Evolutionary conservation across 2,797 vertebrate genomes (phyloP).

Genomic region (Coreius guichenoti): DNA sequence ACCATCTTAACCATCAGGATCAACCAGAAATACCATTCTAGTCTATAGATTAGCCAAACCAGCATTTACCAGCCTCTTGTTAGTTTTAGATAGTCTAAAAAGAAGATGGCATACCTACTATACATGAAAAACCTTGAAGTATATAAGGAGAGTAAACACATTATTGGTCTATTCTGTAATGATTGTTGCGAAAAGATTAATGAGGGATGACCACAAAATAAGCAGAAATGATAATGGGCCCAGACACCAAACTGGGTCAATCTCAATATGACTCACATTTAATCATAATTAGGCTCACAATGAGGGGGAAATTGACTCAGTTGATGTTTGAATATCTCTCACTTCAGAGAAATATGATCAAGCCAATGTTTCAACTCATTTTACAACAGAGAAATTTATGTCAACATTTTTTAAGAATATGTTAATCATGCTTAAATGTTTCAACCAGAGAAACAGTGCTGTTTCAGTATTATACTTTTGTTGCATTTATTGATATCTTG

Average conservation of each 20-base stretch:
- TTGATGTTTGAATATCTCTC: conserved; percentile 6
- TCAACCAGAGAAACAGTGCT: not conserved
- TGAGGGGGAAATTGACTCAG: not conserved
- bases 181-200: not conserved
- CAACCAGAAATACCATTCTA: not conserved
- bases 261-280: conserved; percentile 18
- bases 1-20: not conserved
- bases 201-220: conserved; percentile 17
- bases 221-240: not conserved
- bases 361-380: not conserved
- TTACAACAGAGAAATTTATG: not conserved
- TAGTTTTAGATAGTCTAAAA: not conserved
- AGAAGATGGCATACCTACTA: no score
- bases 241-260: conserved; percentile 26
- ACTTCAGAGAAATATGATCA: conserved; percentile 3
- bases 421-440: not conserved
- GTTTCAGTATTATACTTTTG: not conserved
- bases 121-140: not conserved
- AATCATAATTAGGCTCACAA: conserved; percentile 23
- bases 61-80: not conserved
- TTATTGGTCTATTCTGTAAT: no score
- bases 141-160: not conserved
- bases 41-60: not conserved
- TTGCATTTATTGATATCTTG: not conserved
- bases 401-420: not conserved